A percentile compares a stretch with the other conserved stretches of the same genome.
Conservation (phyloP, 2,888 invertebrate species). For the Rhingia campestris region DNA sequence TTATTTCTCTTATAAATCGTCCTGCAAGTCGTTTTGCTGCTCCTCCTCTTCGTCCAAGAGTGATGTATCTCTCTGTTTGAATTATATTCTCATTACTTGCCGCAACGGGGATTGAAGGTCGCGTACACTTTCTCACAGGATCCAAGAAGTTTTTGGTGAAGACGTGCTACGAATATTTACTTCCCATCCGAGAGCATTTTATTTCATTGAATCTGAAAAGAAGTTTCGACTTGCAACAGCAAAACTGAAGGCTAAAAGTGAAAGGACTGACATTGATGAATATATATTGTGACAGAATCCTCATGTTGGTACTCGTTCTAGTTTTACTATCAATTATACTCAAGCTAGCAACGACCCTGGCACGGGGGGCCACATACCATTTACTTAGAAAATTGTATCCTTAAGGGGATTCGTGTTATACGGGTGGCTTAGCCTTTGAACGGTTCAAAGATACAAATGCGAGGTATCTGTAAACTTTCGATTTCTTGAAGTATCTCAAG, state of each 20-base stretch:
- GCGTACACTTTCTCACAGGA: constrained; percentile 42
- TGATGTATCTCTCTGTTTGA: constrained; percentile 41
- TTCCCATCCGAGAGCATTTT: constrained; percentile 23
- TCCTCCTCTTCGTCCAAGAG: constrained; percentile 8
- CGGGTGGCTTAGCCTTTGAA: not conserved
- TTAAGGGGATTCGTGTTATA: constrained; percentile 19
- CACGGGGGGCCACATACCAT: constrained; percentile 11
- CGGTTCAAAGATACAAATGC: constrained; percentile 6
- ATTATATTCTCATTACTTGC: constrained; percentile 70
- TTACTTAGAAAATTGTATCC: constrained; percentile 46
- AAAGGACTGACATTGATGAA: constrained; percentile 52
- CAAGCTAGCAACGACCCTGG: constrained; percentile 1
- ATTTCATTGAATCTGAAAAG: constrained; percentile 43
- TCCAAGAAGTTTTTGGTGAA: constrained; percentile 7
- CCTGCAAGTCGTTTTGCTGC: constrained; percentile 20
- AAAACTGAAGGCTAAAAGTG: not conserved
- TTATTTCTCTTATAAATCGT: constrained; percentile 47
- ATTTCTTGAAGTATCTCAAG: constrained; percentile 36
- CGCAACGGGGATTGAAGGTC: constrained; percentile 66
- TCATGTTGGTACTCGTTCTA: constrained; percentile 3
- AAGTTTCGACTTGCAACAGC: constrained; percentile 5
- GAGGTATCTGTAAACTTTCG: constrained; percentile 40
- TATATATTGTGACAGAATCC: constrained; percentile 64
- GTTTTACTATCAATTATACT: constrained; percentile 54
- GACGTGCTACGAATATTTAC: constrained; percentile 64